A percentile compares a stretch with the other conserved stretches of the same genome.
These are phyloP conservation scores for Motacilla tschutschensis DNA, from an alignment of 2,113 vertebrate species.

Conservation along the genomic window DNA sequence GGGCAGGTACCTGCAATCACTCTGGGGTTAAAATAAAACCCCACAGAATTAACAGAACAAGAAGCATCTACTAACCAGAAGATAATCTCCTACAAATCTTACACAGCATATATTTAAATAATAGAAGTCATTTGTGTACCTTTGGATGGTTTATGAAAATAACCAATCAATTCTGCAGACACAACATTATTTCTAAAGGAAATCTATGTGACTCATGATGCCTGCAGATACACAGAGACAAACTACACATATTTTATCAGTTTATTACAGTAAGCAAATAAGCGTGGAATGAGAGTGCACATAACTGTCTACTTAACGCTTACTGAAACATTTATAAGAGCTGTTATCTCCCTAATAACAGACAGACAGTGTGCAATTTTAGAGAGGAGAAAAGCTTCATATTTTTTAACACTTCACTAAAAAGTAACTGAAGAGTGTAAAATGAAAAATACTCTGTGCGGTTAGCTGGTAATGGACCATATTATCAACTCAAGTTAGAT, in stretches of 20 bases:
- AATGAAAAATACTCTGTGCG: constrained; percentile 88
- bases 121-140: constrained; percentile 76
- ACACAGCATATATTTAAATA: constrained; percentile 72
- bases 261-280: constrained; percentile 92
- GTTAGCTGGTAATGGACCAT: constrained; percentile 90
- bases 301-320: constrained; percentile 83
- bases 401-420: constrained; percentile 87
- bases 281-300: constrained; percentile 84
- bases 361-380: constrained; percentile 85
- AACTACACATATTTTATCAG: constrained; percentile 86
- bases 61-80: constrained; percentile 41
- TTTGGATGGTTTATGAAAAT: constrained; percentile 82
- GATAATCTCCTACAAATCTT: constrained; percentile 69
- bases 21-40: constrained; percentile 33
- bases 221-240: constrained; percentile 80
- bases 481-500: constrained; percentile 87
- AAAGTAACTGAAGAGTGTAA: constrained; percentile 86
- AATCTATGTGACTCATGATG: constrained; percentile 85
- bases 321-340: constrained; percentile 92
- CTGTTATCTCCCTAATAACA: constrained; percentile 87
- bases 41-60: constrained; percentile 55
- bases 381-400: constrained; percentile 86
- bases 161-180: constrained; percentile 85
- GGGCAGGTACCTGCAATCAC: background rate
- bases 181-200: constrained; percentile 88